Percentiles rank a stretch among this genome's conserved stretches.
Conservation (phyloP, 2,888 invertebrate genomes). For the Bruchidius siliquastri region DNA sequence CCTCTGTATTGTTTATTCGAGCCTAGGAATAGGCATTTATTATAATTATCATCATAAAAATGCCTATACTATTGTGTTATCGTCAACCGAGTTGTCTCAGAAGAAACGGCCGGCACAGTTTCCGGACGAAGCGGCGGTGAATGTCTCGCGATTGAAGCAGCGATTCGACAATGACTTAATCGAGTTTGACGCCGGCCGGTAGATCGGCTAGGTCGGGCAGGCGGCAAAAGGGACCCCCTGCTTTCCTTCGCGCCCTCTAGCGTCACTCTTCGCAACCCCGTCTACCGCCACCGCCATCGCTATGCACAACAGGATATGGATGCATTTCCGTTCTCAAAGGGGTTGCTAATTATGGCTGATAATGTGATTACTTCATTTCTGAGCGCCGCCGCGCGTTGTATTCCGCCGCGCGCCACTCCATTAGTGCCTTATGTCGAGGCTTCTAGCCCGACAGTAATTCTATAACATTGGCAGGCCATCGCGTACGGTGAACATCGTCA, state of each 20-base stretch:
- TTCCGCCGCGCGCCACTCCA: constrained; percentile 31
- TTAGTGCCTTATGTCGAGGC: constrained; percentile 42
- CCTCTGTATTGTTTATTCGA: no score
- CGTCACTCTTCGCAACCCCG: constrained; percentile 14
- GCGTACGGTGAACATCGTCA: constrained; percentile 22
- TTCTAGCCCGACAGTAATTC: constrained; percentile 41
- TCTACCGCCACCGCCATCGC: constrained; percentile 31
- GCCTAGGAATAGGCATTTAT: no score
- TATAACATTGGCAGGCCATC: constrained; percentile 33
- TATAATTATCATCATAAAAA: no score
- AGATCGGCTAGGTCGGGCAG: constrained; percentile 5
- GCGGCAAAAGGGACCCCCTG: constrained; percentile 13
- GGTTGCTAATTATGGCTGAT: constrained; percentile 61
- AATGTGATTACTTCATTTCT: constrained; percentile 60
- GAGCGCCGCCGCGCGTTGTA: constrained; percentile 29
- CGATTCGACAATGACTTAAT: constrained; percentile 50
- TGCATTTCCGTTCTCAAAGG: constrained; percentile 64
- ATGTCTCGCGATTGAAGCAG: constrained; percentile 39
- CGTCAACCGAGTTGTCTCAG: neutral
- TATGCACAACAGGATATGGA: constrained; percentile 60
- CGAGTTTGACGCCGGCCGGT: constrained; percentile 34
- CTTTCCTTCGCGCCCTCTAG: neutral
- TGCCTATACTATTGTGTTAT: neutral
- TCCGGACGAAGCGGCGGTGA: neutral
- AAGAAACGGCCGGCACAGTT: neutral